phyloP scores from a whole-genome alignment of 2,797 vertebrate genomes.

The Hippopotamyrus pictus region DNA sequence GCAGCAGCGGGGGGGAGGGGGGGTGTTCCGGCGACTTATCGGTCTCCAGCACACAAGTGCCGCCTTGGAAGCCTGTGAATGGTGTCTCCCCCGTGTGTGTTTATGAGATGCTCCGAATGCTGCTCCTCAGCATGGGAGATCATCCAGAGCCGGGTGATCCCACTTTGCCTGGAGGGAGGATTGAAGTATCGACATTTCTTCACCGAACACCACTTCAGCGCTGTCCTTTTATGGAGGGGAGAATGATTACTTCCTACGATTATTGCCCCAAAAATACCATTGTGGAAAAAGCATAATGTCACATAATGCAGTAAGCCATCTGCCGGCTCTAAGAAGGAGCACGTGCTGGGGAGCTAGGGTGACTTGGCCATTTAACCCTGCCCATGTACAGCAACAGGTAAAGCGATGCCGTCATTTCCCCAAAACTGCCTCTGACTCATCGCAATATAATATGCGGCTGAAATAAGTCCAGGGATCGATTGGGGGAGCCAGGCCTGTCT shows the following conservation, averaged over 20 bases:
- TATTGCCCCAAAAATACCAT: neutral
- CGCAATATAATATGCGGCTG: neutral
- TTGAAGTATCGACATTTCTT: neutral
- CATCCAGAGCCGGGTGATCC: neutral
- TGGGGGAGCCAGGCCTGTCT: neutral
- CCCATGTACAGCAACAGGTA: neutral
- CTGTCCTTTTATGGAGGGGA: neutral
- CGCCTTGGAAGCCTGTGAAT: neutral
- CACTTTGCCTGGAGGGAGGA: neutral
- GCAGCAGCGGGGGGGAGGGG: neutral
- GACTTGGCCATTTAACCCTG: neutral
- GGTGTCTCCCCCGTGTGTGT: neutral
- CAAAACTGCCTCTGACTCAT: constrained; percentile 4
- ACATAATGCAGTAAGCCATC: neutral
- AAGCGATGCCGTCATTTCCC: neutral
- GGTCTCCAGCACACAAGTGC: neutral
- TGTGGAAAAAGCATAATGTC: neutral
- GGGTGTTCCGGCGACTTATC: neutral
- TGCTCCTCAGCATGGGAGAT: neutral
- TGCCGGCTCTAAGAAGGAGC: neutral
- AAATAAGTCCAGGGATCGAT: neutral
- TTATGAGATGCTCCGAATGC: neutral
- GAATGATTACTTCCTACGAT: neutral
- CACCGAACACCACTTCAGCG: neutral
- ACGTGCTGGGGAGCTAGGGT: neutral